Conservation (phyloP, 2,888 invertebrate species). For the Pedicia rivosa region DNA sequence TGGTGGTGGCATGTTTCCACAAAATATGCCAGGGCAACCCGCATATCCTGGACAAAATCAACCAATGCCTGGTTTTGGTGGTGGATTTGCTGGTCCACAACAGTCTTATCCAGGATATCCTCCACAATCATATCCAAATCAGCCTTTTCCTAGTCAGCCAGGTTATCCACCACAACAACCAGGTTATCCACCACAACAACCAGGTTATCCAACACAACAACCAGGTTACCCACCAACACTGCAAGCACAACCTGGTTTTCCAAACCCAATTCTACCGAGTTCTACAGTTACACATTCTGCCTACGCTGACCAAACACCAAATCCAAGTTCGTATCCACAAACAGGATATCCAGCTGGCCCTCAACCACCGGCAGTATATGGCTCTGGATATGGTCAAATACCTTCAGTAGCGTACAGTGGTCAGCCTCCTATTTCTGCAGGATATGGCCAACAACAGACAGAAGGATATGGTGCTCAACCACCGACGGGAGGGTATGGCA, state of each 20-base stretch:
- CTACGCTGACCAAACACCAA: background rate
- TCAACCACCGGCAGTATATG: too few species aligned
- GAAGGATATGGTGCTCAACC: too few species aligned
- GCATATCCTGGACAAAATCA: background rate
- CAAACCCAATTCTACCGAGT: background rate
- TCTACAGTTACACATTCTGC: background rate
- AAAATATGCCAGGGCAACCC: slow-evolving; percentile 13
- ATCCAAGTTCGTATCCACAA: background rate
- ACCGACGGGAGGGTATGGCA: too few species aligned
- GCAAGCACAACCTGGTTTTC: background rate
- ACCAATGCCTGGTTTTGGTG: background rate
- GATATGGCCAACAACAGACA: too few species aligned
- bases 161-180: background rate
- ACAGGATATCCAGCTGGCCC: too few species aligned
- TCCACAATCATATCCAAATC: too few species aligned
- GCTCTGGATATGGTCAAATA: too few species aligned
- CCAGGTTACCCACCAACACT: too few species aligned
- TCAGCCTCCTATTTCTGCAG: too few species aligned
- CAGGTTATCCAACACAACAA: background rate
- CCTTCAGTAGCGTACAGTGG: too few species aligned
- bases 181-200: slow-evolving; percentile 3
- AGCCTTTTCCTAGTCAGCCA: too few species aligned
- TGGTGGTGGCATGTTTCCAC: too few species aligned
- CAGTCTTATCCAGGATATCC: background rate
- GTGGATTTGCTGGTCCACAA: background rate